A percentile compares a stretch with the other conserved stretches of the same genome.
phyloP scores from a whole-genome alignment of 2,888 invertebrate genomes.

The Tetragonisca angustula region DNA sequence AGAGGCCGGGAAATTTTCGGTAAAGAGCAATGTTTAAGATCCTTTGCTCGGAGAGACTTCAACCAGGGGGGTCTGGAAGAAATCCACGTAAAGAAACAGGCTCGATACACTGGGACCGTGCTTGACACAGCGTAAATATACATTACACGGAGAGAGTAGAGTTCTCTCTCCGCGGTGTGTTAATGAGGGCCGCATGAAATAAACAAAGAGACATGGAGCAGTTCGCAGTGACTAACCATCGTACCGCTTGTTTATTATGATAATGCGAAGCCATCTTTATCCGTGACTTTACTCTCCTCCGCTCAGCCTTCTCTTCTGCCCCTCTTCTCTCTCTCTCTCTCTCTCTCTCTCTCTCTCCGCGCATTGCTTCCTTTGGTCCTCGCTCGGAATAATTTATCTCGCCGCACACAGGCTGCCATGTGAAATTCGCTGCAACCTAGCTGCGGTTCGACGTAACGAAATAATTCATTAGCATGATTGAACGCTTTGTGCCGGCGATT shows the following conservation, averaged over 20 bases:
- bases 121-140: conserved; percentile 65
- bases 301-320: conserved; percentile 1
- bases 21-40: conserved; percentile 9
- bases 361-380: background rate
- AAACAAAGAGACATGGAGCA: conserved; percentile 65
- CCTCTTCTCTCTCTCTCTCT: too few relatives aligned
- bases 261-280: conserved; percentile 74
- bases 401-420: conserved; percentile 16
- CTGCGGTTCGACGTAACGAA: conserved; percentile 19
- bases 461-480: conserved; percentile 35
- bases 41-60: conserved; percentile 7
- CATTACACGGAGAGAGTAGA: conserved; percentile 52
- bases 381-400: conserved; percentile 53
- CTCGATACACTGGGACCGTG: conserved; percentile 52
- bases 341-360: conserved; percentile 20
- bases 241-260: conserved; percentile 72
- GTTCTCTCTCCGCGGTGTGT: conserved; percentile 59
- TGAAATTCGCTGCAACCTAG: conserved; percentile 8
- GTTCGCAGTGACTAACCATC: conserved; percentile 69
- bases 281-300: conserved; percentile 58
- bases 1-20: background rate
- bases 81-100: conserved; percentile 42
- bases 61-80: conserved; percentile 47
- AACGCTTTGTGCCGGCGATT: background rate
- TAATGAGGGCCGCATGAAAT: conserved; percentile 72